Conservation (phyloP, 1,140 invertebrate genomes). For the Chrysopa pallens region DNA sequence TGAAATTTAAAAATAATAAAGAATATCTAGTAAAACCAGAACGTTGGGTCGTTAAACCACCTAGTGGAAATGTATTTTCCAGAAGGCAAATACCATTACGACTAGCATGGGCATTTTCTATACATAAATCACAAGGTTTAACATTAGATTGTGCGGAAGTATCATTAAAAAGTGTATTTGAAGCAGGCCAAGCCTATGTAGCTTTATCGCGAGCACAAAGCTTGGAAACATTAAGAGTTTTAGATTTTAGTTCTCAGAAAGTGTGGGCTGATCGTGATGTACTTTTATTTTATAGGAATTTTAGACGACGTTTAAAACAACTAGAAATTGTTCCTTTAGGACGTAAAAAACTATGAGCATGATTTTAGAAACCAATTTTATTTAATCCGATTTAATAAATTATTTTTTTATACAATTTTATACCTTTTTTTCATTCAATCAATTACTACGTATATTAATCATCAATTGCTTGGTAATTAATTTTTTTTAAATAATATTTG, state of each 20-base stretch:
- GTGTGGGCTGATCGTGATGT: constrained; percentile 81
- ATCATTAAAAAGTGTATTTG: constrained; percentile 75
- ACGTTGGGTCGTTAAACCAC: constrained; percentile 63
- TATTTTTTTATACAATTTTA: too few relatives aligned
- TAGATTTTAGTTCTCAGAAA: constrained; percentile 73
- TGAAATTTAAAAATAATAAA: constrained; percentile 66
- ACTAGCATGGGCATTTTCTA: constrained; percentile 92
- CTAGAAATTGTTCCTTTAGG: constrained; percentile 47
- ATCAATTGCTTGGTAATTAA: too few relatives aligned
- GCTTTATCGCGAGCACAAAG: constrained; percentile 81
- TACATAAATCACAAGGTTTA: constrained; percentile 91
- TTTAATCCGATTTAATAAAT: too few relatives aligned
- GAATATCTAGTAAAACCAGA: constrained; percentile 55
- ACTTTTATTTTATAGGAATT: constrained; percentile 62
- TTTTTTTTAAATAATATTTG: too few relatives aligned
- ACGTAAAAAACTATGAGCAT: not conserved
- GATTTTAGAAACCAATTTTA: too few relatives aligned
- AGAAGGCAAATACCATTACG: constrained; percentile 67
- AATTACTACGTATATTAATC: too few relatives aligned
- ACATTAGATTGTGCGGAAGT: constrained; percentile 93
- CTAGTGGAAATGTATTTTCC: constrained; percentile 39
- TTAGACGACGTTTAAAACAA: constrained; percentile 39
- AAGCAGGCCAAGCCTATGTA: constrained; percentile 91
- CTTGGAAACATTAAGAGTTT: constrained; percentile 61
- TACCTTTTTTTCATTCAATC: too few relatives aligned